Conservation (phyloP, 2,888 invertebrate genomes). For the Athalia cordata region DNA sequence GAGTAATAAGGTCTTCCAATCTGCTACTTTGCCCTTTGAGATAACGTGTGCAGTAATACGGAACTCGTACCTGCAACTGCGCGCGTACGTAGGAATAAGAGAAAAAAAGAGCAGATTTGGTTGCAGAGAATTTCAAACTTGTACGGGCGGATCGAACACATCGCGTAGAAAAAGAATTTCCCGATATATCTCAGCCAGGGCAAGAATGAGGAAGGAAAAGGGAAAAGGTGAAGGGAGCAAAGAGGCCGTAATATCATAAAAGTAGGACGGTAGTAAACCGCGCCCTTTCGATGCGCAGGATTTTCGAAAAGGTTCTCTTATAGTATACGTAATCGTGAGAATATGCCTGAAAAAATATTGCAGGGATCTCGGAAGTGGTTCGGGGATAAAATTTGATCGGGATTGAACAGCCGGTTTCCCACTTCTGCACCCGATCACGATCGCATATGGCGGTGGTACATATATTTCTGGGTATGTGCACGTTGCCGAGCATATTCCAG, state of each 20-base stretch:
- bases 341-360: slow-evolving; percentile 35
- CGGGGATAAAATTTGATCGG: slow-evolving; percentile 26
- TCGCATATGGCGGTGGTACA: neutral
- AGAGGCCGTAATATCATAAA: slow-evolving; percentile 34
- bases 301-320: slow-evolving; percentile 26
- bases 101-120: neutral
- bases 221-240: slow-evolving; percentile 1
- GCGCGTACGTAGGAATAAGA: neutral
- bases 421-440: neutral
- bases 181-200: no score
- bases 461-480: neutral
- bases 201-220: neutral
- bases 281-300: slow-evolving; percentile 3
- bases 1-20: slow-evolving; percentile 3
- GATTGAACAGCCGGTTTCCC: slow-evolving; percentile 29
- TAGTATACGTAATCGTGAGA: slow-evolving; percentile 30
- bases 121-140: no score
- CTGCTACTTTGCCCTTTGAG: neutral
- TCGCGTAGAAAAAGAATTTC: no score
- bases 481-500: neutral
- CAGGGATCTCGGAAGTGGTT: slow-evolving; percentile 25
- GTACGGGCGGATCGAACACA: no score
- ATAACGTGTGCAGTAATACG: no score
- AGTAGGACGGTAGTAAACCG: slow-evolving; percentile 30
- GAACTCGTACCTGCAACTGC: no score